phyloP scores from a whole-genome alignment of 1,140 invertebrate genomes.

The Centruroides vittatus region DNA sequence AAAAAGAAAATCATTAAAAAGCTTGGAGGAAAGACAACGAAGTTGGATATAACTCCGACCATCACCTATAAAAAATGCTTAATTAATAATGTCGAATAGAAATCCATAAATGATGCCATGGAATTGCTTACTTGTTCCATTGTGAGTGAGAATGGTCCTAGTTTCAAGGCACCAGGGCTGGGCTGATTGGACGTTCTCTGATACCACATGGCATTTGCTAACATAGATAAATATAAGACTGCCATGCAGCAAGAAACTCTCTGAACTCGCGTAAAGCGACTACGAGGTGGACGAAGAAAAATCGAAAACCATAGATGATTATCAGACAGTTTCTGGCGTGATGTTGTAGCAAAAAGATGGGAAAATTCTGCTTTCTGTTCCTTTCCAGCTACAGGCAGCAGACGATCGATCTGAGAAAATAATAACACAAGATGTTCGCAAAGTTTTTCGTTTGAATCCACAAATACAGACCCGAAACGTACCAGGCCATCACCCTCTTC shows the following conservation, averaged over 20 bases:
- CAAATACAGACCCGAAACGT: neutral
- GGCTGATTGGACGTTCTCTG: slow-evolving; percentile 15
- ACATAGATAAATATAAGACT: slow-evolving; percentile 35
- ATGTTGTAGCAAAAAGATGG: slow-evolving; percentile 31
- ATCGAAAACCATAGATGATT: slow-evolving; percentile 41
- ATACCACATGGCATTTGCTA: slow-evolving; percentile 40
- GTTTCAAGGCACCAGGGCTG: slow-evolving; percentile 21
- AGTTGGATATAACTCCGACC: slow-evolving; percentile 27
- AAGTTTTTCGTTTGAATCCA: no score
- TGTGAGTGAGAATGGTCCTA: slow-evolving; percentile 31
- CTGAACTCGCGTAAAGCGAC: slow-evolving; percentile 34
- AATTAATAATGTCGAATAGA: no score
- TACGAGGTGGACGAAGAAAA: slow-evolving; percentile 33
- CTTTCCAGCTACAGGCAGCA: slow-evolving; percentile 34
- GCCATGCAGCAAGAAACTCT: slow-evolving; percentile 36
- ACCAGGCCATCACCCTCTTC: slow-evolving; percentile 42
- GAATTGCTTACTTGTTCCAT: slow-evolving; percentile 4
- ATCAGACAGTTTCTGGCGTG: slow-evolving; percentile 37
- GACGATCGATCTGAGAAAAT: slow-evolving; percentile 31
- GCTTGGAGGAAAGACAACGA: slow-evolving; percentile 36
- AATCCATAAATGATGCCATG: neutral
- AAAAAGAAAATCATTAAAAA: slow-evolving; percentile 36
- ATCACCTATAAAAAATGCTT: slow-evolving; percentile 20
- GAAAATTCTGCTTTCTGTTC: slow-evolving; percentile 32
- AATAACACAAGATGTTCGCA: no score